Conservation (phyloP, 1,140 invertebrate genomes). For the Drosophila murphyi region DNA sequence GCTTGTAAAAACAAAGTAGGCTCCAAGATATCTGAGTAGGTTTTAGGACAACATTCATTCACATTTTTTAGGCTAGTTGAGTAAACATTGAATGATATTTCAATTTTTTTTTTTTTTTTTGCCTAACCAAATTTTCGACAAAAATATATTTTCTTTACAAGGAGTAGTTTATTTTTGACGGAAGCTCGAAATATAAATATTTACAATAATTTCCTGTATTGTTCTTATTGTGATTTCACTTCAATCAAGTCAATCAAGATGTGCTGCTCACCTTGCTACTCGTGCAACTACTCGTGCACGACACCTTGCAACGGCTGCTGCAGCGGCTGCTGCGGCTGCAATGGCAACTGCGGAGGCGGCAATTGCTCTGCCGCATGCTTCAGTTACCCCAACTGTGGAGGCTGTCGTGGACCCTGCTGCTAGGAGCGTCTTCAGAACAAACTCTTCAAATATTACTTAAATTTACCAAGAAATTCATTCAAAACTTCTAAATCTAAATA, state of each 20-base stretch:
- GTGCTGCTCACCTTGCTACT: constrained; percentile 9
- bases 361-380: not conserved
- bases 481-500: no score
- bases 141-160: no score
- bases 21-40: no score
- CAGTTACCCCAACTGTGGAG: not conserved
- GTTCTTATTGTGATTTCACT: not conserved
- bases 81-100: no score
- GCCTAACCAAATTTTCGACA: no score
- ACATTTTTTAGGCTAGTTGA: no score
- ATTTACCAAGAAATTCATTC: no score
- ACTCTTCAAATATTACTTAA: not conserved
- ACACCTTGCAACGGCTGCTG: constrained; percentile 9
- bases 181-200: not conserved
- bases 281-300: constrained; percentile 15
- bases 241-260: not conserved
- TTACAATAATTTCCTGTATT: not conserved
- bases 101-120: no score
- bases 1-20: no score
- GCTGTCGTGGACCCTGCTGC: constrained; percentile 1
- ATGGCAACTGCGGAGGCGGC: constrained; percentile 1
- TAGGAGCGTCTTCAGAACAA: not conserved
- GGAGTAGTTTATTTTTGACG: no score
- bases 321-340: constrained; percentile 10
- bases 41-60: no score